Evolutionary conservation across 2,888 invertebrate species (phyloP).

Genomic region (Anodontia alba): DNA sequence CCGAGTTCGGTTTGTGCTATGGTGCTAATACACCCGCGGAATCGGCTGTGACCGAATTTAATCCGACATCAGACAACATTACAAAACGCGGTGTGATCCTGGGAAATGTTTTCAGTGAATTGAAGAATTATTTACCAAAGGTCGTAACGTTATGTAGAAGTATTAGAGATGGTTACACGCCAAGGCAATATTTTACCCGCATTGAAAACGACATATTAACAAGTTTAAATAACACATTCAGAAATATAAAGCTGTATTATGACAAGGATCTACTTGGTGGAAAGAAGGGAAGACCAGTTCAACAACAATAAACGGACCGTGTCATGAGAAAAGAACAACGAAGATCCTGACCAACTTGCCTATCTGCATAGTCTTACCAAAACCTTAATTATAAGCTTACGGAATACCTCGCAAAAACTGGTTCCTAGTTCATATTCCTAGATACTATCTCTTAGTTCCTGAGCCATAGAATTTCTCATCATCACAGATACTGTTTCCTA

Average conservation of each 20-base stretch:
- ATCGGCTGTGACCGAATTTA: slow-evolving; percentile 64
- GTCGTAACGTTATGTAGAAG: slow-evolving; percentile 79
- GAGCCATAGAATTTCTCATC: too few species aligned
- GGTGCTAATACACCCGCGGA: slow-evolving; percentile 71
- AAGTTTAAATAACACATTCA: slow-evolving; percentile 52
- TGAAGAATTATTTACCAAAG: slow-evolving; percentile 53
- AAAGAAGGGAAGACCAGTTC: slow-evolving; percentile 49
- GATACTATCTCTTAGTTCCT: too few species aligned
- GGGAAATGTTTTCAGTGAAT: slow-evolving; percentile 49
- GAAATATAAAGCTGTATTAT: slow-evolving; percentile 64
- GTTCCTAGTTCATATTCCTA: too few species aligned
- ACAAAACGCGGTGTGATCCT: slow-evolving; percentile 52
- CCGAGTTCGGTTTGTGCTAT: slow-evolving; percentile 69
- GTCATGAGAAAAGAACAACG: too few species aligned
- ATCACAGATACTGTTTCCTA: too few species aligned
- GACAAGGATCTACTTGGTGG: slow-evolving; percentile 78
- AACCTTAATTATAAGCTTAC: too few species aligned
- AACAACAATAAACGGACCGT: too few species aligned
- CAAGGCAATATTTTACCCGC: slow-evolving; percentile 66
- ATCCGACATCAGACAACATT: slow-evolving; percentile 63
- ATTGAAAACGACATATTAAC: slow-evolving; percentile 73
- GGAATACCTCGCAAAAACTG: too few species aligned
- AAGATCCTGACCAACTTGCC: too few species aligned
- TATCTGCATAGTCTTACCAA: too few species aligned
- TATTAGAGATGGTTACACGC: slow-evolving; percentile 81